Evolutionary conservation across 2,888 invertebrate genomes (phyloP), one percentile per base, ranked within the genome.

Genomic region (Erpobdella octoculata): DNA sequence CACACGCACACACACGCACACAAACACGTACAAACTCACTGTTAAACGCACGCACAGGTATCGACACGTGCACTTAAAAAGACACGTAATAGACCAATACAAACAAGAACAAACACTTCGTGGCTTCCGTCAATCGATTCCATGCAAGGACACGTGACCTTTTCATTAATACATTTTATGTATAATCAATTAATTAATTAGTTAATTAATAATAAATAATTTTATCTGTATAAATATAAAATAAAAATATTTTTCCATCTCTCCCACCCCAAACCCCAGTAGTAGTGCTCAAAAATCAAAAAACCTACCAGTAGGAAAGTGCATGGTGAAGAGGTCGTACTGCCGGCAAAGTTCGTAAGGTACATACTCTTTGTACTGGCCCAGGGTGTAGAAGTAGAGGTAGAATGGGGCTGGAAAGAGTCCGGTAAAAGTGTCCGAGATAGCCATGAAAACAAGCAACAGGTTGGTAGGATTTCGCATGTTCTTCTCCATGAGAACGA

Each of bases 401-500:
- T 25, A 67, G 41, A 41, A 3, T 25, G 67, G 46, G 12, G 46
- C 28, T 3, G 67, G 31, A 18, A 41, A 46, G 15, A 41, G 37
- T 0, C 41, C 37, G 5, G 67, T 95, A 82, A 93, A 89, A 89
- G 93, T 90, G 84, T 95, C 94, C 78, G 92, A 92, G 4, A 95
- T 86, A 0, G 95, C 94, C 93, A 95, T 95, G n/a, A 91, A 91
- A 88, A 92, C 89, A 2, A 94, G 87, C 0, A 93, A 91, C 18
- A 90, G 88, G 84, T 94, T 93, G 4, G 93, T 93, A 0, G 93
- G 92, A 0, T 91, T 91, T 36, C 90, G 83, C 94, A 95, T 94
- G 25, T 25, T 28, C 46, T 73, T 87, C 77, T 92, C 90, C 72
- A 91, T 89, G 37, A 95, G 86, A 0, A 95, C 93, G 38, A 93